phyloP scores from a whole-genome alignment of 2,888 invertebrate genomes.

The Ichneumoninae sp. region DNA sequence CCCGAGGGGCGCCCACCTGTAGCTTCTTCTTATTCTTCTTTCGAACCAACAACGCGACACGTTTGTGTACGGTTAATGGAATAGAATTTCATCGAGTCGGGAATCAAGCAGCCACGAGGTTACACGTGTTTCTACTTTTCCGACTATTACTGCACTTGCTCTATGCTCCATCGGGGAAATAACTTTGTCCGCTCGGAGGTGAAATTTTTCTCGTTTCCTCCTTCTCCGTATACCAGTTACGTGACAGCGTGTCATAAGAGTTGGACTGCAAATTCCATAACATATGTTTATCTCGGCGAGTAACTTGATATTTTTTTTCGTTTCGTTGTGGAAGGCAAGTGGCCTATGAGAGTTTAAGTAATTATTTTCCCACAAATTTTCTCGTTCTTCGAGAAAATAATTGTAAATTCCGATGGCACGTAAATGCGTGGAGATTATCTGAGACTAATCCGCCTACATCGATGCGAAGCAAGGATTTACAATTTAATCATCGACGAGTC shows the following conservation, averaged over 20 bases:
- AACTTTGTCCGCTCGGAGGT: neutral
- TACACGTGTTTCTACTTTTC: constrained; percentile 9
- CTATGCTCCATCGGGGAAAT: neutral
- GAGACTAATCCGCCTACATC: neutral
- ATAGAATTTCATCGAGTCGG: constrained; percentile 11
- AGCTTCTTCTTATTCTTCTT: constrained; percentile 70
- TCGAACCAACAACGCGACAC: constrained; percentile 9
- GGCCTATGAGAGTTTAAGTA: neutral
- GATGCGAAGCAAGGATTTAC: neutral
- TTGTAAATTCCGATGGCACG: neutral
- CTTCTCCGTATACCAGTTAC: neutral
- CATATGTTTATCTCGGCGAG: no score
- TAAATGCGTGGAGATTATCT: neutral
- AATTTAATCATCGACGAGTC: neutral
- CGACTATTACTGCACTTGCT: constrained; percentile 1
- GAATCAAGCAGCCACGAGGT: constrained; percentile 3
- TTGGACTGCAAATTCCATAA: neutral
- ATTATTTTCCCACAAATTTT: neutral
- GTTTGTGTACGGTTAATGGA: constrained; percentile 18
- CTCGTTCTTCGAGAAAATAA: neutral
- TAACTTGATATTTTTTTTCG: neutral
- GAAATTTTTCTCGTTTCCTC: constrained; percentile 14
- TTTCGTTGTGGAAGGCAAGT: no score
- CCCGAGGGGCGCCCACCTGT: constrained; percentile 77
- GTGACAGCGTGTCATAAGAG: neutral